A percentile compares a stretch with the other conserved stretches of the same genome.
Evolutionary conservation across 2,888 invertebrate species (phyloP).

Genomic region (Octodonta nipae): DNA sequence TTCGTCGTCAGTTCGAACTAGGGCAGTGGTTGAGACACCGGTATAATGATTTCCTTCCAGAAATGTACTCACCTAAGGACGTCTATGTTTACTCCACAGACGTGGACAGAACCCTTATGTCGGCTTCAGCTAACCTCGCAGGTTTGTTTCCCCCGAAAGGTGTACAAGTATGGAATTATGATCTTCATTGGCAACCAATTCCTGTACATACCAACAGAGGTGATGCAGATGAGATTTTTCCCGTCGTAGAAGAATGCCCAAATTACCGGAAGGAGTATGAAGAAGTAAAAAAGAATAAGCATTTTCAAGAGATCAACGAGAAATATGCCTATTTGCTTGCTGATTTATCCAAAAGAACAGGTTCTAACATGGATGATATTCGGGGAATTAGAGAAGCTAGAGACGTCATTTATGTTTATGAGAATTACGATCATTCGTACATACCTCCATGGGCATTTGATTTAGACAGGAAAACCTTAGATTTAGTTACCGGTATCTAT

Average conservation of each 20-base stretch:
- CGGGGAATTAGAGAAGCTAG: too few species aligned
- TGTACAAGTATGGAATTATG: constrained; percentile 30
- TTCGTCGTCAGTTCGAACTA: constrained; percentile 6
- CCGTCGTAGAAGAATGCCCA: background rate
- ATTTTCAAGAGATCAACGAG: constrained; percentile 35
- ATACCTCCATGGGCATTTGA: constrained; percentile 3
- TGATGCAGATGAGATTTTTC: too few species aligned
- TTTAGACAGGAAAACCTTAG: constrained; percentile 29
- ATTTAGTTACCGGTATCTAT: constrained; percentile 45
- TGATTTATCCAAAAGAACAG: constrained; percentile 48
- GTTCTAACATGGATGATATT: constrained; percentile 23
- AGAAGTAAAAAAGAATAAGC: too few species aligned
- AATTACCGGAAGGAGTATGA: constrained; percentile 35
- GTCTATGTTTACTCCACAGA: constrained; percentile 60
- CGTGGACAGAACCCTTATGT: constrained; percentile 78
- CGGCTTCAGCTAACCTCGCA: constrained; percentile 66
- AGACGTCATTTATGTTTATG: constrained; percentile 52
- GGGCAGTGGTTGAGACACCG: constrained; percentile 9
- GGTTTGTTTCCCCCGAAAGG: constrained; percentile 53
- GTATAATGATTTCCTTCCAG: constrained; percentile 38
- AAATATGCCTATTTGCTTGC: constrained; percentile 48
- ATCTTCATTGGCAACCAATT: constrained; percentile 50
- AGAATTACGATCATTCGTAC: constrained; percentile 46
- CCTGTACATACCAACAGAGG: constrained; percentile 48
- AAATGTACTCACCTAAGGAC: constrained; percentile 40